A percentile compares a stretch with the other conserved stretches of the same genome.
Evolutionary conservation across 2,797 vertebrate genomes (phyloP).

Genomic region (Rhynchotus rufescens): DNA sequence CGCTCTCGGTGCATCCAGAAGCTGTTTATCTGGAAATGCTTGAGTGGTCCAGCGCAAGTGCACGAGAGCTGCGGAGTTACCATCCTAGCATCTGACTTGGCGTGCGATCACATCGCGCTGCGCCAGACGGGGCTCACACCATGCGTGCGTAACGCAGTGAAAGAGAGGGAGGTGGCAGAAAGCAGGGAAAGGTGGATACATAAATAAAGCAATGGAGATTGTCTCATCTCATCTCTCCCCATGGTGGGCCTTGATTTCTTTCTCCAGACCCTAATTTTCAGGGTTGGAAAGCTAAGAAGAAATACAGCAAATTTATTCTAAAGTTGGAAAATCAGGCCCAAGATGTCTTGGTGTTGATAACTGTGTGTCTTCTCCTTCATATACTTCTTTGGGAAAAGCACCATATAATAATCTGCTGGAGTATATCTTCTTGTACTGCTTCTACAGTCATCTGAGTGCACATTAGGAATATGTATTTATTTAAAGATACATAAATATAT

Average conservation of each 20-base stretch:
- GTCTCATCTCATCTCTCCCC: neutral
- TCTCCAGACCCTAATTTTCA: neutral
- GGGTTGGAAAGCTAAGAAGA: neutral
- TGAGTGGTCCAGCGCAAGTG: rapidly evolving
- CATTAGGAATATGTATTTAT: neutral
- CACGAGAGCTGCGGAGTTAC: rapidly evolving
- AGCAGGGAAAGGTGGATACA: neutral
- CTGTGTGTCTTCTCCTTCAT: neutral
- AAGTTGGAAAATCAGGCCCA: neutral
- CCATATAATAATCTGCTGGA: neutral
- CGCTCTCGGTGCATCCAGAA: neutral
- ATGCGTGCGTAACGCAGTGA: rapidly evolving
- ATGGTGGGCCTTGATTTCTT: too few relatives aligned
- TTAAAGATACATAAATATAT: neutral
- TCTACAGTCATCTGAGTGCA: neutral
- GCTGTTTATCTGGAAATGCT: neutral
- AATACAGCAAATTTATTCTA: neutral
- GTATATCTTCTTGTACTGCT: neutral
- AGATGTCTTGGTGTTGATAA: rapidly evolving
- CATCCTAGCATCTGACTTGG: neutral
- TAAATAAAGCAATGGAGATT: neutral
- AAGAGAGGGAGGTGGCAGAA: neutral
- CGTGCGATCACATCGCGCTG: rapidly evolving
- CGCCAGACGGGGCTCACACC: rapidly evolving
- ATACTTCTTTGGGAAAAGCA: neutral